Conservation (phyloP, 2,888 invertebrate species). For the Romanomermis culicivorax region DNA sequence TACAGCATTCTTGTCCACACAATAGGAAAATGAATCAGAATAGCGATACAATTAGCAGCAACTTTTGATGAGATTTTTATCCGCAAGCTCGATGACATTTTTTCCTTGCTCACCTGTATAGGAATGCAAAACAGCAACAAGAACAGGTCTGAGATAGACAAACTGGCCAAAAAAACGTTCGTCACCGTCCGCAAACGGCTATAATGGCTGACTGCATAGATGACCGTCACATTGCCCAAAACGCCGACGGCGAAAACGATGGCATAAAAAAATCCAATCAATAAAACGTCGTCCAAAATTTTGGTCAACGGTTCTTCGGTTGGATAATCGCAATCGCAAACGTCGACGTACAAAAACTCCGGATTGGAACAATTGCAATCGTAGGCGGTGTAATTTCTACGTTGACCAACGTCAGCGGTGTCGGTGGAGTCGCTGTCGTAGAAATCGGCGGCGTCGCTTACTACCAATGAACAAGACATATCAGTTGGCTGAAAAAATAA, state of each 20-base stretch:
- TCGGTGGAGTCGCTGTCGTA: too few relatives aligned
- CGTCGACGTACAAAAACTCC: background rate
- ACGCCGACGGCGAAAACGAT: background rate
- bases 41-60: too few relatives aligned
- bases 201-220: slow-evolving; percentile 13
- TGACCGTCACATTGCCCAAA: background rate
- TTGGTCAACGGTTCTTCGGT: background rate
- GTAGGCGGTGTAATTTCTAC: too few relatives aligned
- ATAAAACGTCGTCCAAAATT: background rate
- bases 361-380: slow-evolving; percentile 1
- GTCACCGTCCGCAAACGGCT: slow-evolving; percentile 38
- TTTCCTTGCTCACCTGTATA: slow-evolving; percentile 40
- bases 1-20: too few relatives aligned
- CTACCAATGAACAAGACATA: too few relatives aligned
- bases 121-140: slow-evolving; percentile 48
- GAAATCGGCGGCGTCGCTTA: too few relatives aligned
- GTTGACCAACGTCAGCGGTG: too few relatives aligned
- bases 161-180: slow-evolving; percentile 46
- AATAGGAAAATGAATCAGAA: too few relatives aligned
- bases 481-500: too few relatives aligned
- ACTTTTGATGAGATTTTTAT: too few relatives aligned
- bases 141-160: slow-evolving; percentile 47
- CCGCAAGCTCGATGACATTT: too few relatives aligned
- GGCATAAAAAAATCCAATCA: background rate
- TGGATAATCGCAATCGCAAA: slow-evolving; percentile 1